These are phyloP conservation scores for Synanthedon formicaeformis DNA, from an alignment of 2,888 invertebrate genomes.

Conservation along the genomic window DNA sequence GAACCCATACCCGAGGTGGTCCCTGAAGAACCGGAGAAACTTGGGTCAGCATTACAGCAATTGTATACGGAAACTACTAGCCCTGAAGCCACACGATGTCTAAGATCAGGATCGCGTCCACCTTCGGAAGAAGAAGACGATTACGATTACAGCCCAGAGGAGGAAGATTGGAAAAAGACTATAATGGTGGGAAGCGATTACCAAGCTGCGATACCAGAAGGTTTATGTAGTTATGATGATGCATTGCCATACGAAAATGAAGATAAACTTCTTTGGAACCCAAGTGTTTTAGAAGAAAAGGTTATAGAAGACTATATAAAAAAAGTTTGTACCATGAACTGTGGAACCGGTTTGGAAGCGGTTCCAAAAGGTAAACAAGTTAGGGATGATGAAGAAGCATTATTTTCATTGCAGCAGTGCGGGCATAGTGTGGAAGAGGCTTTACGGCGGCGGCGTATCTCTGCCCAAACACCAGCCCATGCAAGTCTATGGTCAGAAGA, in stretches of 20 bases:
- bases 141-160: constrained; percentile 85
- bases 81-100: constrained; percentile 55
- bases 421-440: constrained; percentile 97
- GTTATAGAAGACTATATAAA: constrained; percentile 85
- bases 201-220: constrained; percentile 94
- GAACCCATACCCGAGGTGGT: constrained; percentile 41
- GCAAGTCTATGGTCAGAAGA: constrained; percentile 96
- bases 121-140: constrained; percentile 88
- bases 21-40: constrained; percentile 49
- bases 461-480: constrained; percentile 77
- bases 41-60: constrained; percentile 62
- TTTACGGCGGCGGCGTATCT: constrained; percentile 80
- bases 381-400: constrained; percentile 89
- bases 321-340: constrained; percentile 67
- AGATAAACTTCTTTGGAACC: constrained; percentile 95
- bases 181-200: constrained; percentile 96
- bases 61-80: constrained; percentile 49
- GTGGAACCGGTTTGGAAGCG: constrained; percentile 53
- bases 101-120: constrained; percentile 76
- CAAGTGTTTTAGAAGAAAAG: constrained; percentile 77
- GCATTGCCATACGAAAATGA: constrained; percentile 95
- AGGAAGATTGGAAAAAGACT: constrained; percentile 92
- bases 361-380: constrained; percentile 82
- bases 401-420: constrained; percentile 91
- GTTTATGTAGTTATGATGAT: constrained; percentile 91